A percentile compares a stretch with the other conserved stretches of the same genome.
These are phyloP conservation scores for Chloropsis hardwickii DNA, from an alignment of 2,113 vertebrate species.

Conservation along the genomic window DNA sequence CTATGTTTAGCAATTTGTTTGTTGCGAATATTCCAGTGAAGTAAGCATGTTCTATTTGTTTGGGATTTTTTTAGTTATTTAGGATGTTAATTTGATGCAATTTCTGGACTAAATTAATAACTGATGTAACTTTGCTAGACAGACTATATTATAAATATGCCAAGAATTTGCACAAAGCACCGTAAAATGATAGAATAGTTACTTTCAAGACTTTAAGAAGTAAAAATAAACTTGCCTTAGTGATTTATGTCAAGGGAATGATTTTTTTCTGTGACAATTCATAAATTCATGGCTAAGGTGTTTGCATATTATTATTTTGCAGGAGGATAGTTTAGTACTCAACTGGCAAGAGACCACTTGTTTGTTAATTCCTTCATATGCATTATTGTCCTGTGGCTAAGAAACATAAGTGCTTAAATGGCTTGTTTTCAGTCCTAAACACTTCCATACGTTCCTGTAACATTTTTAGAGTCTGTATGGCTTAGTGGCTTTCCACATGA, in stretches of 20 bases:
- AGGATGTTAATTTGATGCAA: neutral
- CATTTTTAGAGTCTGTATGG: slow-evolving; percentile 12
- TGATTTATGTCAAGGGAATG: neutral
- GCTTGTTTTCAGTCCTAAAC: neutral
- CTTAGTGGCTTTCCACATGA: slow-evolving; percentile 34
- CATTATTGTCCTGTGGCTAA: neutral
- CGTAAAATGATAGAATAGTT: neutral
- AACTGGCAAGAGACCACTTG: neutral
- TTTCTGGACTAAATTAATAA: neutral
- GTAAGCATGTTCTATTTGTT: neutral
- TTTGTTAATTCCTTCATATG: neutral
- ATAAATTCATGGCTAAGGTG: neutral
- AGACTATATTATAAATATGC: neutral
- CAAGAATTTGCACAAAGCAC: neutral
- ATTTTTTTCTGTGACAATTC: neutral
- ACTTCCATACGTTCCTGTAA: neutral
- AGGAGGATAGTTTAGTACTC: neutral
- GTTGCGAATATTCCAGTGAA: neutral
- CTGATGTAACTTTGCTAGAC: neutral
- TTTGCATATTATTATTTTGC: neutral
- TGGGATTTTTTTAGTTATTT: neutral
- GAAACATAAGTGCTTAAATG: neutral
- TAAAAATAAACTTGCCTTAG: neutral
- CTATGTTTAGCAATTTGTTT: neutral
- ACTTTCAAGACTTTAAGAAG: neutral